These are phyloP conservation scores for Lepidocolaptes lacrymiger DNA, from an alignment of 2,797 vertebrate genomes.

Conservation along the genomic window DNA sequence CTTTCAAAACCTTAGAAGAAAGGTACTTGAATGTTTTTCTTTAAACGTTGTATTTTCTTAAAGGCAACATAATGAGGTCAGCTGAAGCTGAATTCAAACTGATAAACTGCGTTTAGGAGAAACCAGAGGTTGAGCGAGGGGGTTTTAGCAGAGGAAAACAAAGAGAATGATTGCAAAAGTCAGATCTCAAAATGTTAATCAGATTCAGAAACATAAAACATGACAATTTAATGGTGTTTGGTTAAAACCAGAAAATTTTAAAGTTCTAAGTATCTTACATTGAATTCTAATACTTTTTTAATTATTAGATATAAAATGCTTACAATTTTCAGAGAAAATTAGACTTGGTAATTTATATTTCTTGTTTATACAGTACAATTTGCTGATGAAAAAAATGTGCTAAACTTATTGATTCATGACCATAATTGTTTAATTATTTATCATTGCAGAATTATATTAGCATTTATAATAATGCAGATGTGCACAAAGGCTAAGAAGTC, in stretches of 20 bases:
- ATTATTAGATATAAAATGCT: conserved; percentile 85
- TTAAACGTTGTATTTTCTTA: conserved; percentile 52
- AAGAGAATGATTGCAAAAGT: conserved; percentile 76
- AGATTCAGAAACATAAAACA: conserved; percentile 82
- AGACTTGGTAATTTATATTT: conserved; percentile 99
- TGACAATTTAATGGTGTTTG: conserved; percentile 79
- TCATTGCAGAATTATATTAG: conserved; percentile 98
- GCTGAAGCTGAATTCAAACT: conserved; percentile 11
- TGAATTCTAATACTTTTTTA: conserved; percentile 85
- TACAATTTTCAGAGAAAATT: conserved; percentile 90
- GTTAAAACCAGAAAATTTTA: conserved; percentile 75
- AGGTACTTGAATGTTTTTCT: conserved; percentile 30
- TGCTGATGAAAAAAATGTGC: conserved; percentile 98
- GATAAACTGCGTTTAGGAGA: conserved; percentile 51
- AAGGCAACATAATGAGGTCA: conserved; percentile 46
- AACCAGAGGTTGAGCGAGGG: conserved; percentile 9
- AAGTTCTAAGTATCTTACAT: conserved; percentile 77
- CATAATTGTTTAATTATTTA: conserved; percentile 99
- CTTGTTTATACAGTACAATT: conserved; percentile 99
- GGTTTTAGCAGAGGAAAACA: conserved; percentile 62
- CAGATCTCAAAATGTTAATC: conserved; percentile 80
- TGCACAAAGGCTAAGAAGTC: conserved; percentile 87
- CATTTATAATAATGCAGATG: conserved; percentile 98
- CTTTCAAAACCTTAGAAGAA: conserved; percentile 45
- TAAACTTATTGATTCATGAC: conserved; percentile 99